phyloP scores from a whole-genome alignment of 2,113 vertebrate genomes.

The Eolophus roseicapilla region DNA sequence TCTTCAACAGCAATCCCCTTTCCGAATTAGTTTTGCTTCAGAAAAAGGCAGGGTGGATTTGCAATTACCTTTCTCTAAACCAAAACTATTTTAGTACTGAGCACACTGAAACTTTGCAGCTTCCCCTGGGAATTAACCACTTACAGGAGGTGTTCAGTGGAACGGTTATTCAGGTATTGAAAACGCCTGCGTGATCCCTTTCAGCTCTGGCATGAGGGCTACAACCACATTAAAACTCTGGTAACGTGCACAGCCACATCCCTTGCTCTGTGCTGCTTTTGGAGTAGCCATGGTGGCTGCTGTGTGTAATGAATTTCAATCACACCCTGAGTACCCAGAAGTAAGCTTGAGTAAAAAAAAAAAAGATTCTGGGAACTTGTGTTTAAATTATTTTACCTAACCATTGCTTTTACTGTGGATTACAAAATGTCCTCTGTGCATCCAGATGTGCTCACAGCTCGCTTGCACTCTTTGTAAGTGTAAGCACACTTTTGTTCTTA shows the following conservation, averaged over 20 bases:
- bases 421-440: background rate
- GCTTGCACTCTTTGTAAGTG: background rate
- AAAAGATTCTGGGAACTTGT: background rate
- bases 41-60: background rate
- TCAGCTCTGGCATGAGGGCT: background rate
- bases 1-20: background rate
- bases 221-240: background rate
- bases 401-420: accelerated
- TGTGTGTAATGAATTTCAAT: background rate
- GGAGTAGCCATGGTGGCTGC: accelerated
- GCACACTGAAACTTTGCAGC: background rate
- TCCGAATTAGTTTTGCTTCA: background rate
- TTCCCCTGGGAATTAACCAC: background rate
- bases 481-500: background rate
- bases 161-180: background rate
- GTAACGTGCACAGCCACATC: background rate
- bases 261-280: accelerated
- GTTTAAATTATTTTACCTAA: background rate
- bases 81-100: background rate
- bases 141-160: background rate
- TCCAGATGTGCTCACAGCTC: background rate
- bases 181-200: background rate
- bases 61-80: background rate
- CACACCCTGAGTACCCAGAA: background rate
- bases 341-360: background rate